Evolutionary conservation across 2,113 vertebrate species (phyloP).

Genomic region (Raphicerus campestris): DNA sequence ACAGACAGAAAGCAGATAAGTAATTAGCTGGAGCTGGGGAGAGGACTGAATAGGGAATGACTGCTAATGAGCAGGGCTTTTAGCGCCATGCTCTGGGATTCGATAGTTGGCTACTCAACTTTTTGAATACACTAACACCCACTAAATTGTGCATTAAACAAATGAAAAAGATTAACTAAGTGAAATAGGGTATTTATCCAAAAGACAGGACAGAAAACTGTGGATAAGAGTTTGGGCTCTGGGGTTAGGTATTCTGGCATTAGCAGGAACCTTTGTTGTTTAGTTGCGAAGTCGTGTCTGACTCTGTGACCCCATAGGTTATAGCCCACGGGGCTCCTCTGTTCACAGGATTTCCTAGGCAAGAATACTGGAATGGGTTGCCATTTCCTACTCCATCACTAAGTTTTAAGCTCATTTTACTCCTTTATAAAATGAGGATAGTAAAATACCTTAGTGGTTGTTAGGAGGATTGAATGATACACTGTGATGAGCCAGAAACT

Average conservation of each 20-base stretch:
- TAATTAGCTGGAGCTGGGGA: background rate
- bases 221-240: background rate
- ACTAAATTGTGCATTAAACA: background rate
- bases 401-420: background rate
- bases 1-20: background rate
- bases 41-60: background rate
- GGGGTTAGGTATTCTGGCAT: background rate
- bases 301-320: background rate
- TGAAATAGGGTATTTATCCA: background rate
- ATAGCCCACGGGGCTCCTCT: background rate
- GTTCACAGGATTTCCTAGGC: background rate
- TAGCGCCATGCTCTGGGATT: background rate
- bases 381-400: background rate
- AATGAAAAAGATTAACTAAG: background rate
- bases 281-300: background rate
- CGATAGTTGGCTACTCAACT: background rate
- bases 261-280: background rate
- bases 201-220: background rate
- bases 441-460: background rate
- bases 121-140: background rate
- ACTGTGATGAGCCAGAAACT: background rate
- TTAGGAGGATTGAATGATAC: background rate
- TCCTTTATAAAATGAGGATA: background rate
- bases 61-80: background rate
- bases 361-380: background rate